These are phyloP conservation scores for Hirudinaria manillensis DNA, from an alignment of 2,888 invertebrate genomes.

Conservation along the genomic window DNA sequence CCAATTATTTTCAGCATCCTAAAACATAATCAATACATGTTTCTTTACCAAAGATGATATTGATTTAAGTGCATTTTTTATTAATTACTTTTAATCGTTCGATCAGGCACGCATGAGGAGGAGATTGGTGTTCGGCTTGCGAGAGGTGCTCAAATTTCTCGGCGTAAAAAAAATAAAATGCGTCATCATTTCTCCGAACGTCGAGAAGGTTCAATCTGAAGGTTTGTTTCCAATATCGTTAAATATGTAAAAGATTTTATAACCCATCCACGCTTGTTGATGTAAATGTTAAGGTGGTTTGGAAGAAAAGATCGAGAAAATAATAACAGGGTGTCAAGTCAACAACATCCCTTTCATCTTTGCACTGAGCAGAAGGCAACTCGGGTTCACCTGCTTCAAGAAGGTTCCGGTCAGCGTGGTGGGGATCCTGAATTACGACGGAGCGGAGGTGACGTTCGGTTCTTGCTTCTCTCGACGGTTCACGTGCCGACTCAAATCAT, in stretches of 20 bases:
- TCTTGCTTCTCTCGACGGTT: neutral
- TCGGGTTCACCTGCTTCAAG: constrained; percentile 61
- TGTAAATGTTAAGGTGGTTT: constrained; percentile 57
- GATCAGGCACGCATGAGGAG: constrained; percentile 55
- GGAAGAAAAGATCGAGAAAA: constrained; percentile 58
- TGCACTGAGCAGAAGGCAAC: constrained; percentile 59
- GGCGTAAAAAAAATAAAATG: constrained; percentile 60
- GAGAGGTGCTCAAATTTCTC: constrained; percentile 61
- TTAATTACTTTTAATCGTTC: neutral
- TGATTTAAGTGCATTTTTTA: neutral
- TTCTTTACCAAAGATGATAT: neutral
- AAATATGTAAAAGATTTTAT: neutral
- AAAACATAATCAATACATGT: neutral
- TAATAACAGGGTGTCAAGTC: constrained; percentile 57
- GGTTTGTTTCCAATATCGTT: constrained; percentile 46
- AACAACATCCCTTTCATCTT: constrained; percentile 62
- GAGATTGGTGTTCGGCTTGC: constrained; percentile 62
- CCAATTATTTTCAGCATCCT: neutral
- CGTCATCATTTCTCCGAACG: constrained; percentile 63
- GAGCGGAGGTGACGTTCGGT: constrained; percentile 56
- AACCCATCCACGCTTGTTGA: neutral
- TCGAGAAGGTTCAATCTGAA: constrained; percentile 58
- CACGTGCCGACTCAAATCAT: neutral
- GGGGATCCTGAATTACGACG: constrained; percentile 63
- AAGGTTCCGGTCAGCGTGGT: constrained; percentile 63